Conservation (phyloP, 2,888 invertebrate genomes). For the Pachymerium ferrugineum region DNA sequence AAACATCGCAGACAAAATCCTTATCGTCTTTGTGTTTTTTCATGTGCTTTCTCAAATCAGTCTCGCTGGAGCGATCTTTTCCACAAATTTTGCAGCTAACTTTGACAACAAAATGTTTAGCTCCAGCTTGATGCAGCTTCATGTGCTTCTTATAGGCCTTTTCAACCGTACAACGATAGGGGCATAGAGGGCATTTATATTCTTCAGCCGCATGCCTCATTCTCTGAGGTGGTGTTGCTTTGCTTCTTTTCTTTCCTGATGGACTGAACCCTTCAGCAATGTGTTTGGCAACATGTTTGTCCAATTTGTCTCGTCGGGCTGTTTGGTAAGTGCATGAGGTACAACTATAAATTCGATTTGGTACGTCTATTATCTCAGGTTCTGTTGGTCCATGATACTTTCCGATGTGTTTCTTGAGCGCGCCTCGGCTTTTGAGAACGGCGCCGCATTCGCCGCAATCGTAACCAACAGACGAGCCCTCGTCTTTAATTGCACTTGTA, state of each 20-base stretch:
- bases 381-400: slow-evolving; percentile 45
- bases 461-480: slow-evolving; percentile 42
- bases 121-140: slow-evolving; percentile 50
- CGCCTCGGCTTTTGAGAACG: slow-evolving; percentile 48
- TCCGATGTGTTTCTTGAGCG: slow-evolving; percentile 49
- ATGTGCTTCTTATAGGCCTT: slow-evolving; percentile 54
- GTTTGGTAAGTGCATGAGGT: slow-evolving; percentile 45
- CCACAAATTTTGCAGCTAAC: slow-evolving; percentile 55
- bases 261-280: slow-evolving; percentile 50
- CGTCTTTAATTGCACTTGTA: slow-evolving; percentile 36
- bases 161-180: slow-evolving; percentile 56
- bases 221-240: slow-evolving; percentile 49
- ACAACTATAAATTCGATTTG: slow-evolving; percentile 44
- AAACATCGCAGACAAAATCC: slow-evolving; percentile 55
- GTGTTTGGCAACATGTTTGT: slow-evolving; percentile 50
- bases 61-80: slow-evolving; percentile 53
- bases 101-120: slow-evolving; percentile 46
- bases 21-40: slow-evolving; percentile 52
- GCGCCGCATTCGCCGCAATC: slow-evolving; percentile 50
- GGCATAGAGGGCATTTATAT: slow-evolving; percentile 54
- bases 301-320: slow-evolving; percentile 49
- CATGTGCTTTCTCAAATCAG: slow-evolving; percentile 53
- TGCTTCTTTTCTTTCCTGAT: slow-evolving; percentile 49
- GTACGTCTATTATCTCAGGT: slow-evolving; percentile 38
- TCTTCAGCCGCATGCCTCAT: slow-evolving; percentile 48